phyloP scores from a whole-genome alignment of 2,888 invertebrate species.

The Polyploca ridens region DNA sequence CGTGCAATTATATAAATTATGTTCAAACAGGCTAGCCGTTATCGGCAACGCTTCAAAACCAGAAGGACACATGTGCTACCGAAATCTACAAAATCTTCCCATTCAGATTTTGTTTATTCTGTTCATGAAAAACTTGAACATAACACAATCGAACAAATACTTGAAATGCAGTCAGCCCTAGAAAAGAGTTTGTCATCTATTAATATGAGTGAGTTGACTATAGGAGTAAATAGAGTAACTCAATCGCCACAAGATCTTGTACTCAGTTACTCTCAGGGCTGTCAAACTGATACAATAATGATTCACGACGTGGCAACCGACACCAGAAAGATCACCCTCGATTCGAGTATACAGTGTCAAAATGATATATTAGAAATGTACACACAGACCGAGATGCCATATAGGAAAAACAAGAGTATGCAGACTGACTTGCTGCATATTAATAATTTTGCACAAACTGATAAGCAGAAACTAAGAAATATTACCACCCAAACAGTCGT shows the following conservation, averaged over 20 bases:
- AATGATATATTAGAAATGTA: slow-evolving; percentile 66
- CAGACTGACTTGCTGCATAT: slow-evolving; percentile 58
- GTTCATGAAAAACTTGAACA: slow-evolving; percentile 53
- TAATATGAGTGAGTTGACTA: slow-evolving; percentile 62
- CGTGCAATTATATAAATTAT: slow-evolving; percentile 53
- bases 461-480: slow-evolving; percentile 60
- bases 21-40: slow-evolving; percentile 80
- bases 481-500: slow-evolving; percentile 58
- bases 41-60: slow-evolving; percentile 73
- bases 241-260: slow-evolving; percentile 73
- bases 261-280: slow-evolving; percentile 67
- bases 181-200: slow-evolving; percentile 71
- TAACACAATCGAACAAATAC: slow-evolving; percentile 64
- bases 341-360: slow-evolving; percentile 68
- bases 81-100: slow-evolving; percentile 56
- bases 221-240: slow-evolving; percentile 67
- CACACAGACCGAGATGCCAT: slow-evolving; percentile 68
- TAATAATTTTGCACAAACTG: slow-evolving; percentile 65
- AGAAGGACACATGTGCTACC: slow-evolving; percentile 65
- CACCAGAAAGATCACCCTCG: slow-evolving; percentile 68
- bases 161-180: slow-evolving; percentile 75
- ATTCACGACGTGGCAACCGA: slow-evolving; percentile 69
- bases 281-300: slow-evolving; percentile 74
- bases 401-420: slow-evolving; percentile 66
- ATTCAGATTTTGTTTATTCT: slow-evolving; percentile 57